Evolutionary conservation across 2,888 invertebrate genomes (phyloP).

Genomic region (Himalopsyche kuldschensis): DNA sequence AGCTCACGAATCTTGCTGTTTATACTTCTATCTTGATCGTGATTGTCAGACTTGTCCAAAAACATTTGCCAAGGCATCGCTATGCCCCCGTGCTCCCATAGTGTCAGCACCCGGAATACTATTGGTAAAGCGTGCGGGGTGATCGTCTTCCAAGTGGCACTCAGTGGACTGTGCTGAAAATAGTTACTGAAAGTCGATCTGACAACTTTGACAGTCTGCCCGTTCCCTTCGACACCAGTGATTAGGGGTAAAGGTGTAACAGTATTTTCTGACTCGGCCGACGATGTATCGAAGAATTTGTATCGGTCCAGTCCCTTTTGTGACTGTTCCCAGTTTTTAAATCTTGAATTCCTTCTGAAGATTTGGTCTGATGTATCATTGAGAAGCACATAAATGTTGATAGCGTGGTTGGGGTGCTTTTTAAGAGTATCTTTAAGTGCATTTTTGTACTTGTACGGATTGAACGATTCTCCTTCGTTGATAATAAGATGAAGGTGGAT

Average conservation of each 20-base stretch:
- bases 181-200: slow-evolving; percentile 47
- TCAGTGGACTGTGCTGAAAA: slow-evolving; percentile 57
- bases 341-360: slow-evolving; percentile 29
- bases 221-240: slow-evolving; percentile 32
- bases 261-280: slow-evolving; percentile 29
- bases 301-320: slow-evolving; percentile 28
- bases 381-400: slow-evolving; percentile 44
- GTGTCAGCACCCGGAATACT: slow-evolving; percentile 55
- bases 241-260: slow-evolving; percentile 15
- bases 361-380: slow-evolving; percentile 34
- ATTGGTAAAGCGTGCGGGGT: slow-evolving; percentile 53
- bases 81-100: slow-evolving; percentile 62
- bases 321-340: slow-evolving; percentile 36
- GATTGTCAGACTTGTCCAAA: slow-evolving; percentile 27
- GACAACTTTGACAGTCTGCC: slow-evolving; percentile 24
- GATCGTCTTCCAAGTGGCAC: slow-evolving; percentile 54
- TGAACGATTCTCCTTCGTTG: slow-evolving; percentile 47
- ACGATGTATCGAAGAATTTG: slow-evolving; percentile 38
- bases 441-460: slow-evolving; percentile 42
- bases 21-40: slow-evolving; percentile 10
- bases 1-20: slow-evolving; percentile 22
- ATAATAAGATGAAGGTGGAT: slow-evolving; percentile 41
- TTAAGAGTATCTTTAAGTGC: slow-evolving; percentile 44
- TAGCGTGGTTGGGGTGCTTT: slow-evolving; percentile 44
- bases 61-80: slow-evolving; percentile 43